Conservation (phyloP, 2,888 invertebrate genomes). For the Sipha maydis region DNA sequence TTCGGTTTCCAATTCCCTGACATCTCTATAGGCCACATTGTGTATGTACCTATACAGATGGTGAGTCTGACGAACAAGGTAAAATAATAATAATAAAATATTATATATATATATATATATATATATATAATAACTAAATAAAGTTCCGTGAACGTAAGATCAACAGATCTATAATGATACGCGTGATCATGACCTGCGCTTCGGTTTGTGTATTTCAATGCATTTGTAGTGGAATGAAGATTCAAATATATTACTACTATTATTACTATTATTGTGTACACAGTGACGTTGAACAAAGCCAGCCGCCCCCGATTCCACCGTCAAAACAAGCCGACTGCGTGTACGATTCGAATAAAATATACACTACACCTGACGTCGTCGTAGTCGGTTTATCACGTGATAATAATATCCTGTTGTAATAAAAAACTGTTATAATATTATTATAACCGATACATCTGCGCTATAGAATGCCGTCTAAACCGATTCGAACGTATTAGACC, state of each 20-base stretch:
- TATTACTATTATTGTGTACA: too few relatives aligned
- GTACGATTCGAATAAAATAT: not conserved
- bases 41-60: not conserved
- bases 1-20: slow-evolving; percentile 22
- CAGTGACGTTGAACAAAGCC: too few relatives aligned
- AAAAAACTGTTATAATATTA: not conserved
- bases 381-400: not conserved
- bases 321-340: not conserved
- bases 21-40: slow-evolving; percentile 6
- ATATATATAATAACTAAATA: not conserved
- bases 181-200: not conserved
- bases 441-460: not conserved
- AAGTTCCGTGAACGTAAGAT: not conserved
- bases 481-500: too few relatives aligned
- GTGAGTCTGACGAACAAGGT: not conserved
- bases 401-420: not conserved
- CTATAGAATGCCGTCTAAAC: too few relatives aligned
- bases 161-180: slow-evolving; percentile 16
- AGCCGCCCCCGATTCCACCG: not conserved
- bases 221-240: too few relatives aligned
- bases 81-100: too few relatives aligned
- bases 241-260: too few relatives aligned
- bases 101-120: too few relatives aligned
- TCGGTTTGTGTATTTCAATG: too few relatives aligned
- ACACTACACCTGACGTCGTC: not conserved